Conservation (phyloP, 2,888 invertebrate genomes). For the Anodontia alba region DNA sequence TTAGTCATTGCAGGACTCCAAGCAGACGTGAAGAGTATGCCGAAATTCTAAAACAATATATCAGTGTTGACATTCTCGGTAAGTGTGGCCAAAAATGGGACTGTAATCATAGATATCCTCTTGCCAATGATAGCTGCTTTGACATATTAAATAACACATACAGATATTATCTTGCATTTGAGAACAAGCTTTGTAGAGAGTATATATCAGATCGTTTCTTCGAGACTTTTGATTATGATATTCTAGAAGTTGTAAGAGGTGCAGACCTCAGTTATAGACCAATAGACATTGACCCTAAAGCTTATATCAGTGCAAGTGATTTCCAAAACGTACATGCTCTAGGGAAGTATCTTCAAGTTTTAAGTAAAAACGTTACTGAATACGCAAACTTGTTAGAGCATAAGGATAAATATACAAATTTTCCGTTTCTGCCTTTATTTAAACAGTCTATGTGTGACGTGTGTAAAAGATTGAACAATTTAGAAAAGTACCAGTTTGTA, state of each 20-base stretch:
- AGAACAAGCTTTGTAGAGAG: background rate
- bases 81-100: background rate
- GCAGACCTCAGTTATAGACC: too few species aligned
- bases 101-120: background rate
- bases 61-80: background rate
- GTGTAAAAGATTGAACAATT: background rate
- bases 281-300: background rate
- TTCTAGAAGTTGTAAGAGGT: background rate
- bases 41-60: background rate
- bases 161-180: background rate
- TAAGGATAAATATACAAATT: too few species aligned
- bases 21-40: background rate
- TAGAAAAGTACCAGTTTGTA: background rate
- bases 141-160: background rate
- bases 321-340: background rate
- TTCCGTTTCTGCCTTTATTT: too few species aligned
- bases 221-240: background rate
- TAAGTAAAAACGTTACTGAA: too few species aligned
- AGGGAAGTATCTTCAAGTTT: too few species aligned
- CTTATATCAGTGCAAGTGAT: background rate
- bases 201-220: background rate
- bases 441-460: too few species aligned
- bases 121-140: background rate
- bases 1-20: background rate
- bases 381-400: too few species aligned